Conservation (phyloP, 2,888 invertebrate genomes). For the Polyommatus icarus region DNA sequence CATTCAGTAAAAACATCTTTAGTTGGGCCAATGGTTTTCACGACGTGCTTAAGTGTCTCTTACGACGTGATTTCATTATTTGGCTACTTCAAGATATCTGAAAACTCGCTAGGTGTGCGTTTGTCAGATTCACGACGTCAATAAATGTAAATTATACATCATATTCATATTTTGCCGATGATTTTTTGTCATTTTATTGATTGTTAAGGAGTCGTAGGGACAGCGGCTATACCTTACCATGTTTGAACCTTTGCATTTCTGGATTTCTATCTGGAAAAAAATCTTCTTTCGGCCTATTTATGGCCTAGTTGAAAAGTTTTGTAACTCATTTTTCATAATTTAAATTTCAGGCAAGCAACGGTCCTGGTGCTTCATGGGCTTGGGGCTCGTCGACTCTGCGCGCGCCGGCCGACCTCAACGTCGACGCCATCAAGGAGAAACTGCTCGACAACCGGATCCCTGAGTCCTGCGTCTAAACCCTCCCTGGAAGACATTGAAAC, state of each 20-base stretch:
- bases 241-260: too few species aligned
- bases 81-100: too few species aligned
- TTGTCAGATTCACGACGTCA: too few species aligned
- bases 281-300: not conserved
- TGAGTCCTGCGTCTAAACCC: slow-evolving; percentile 89
- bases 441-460: slow-evolving; percentile 92
- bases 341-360: slow-evolving; percentile 71
- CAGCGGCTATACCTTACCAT: too few species aligned
- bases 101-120: too few species aligned
- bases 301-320: not conserved
- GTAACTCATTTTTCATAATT: not conserved
- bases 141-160: too few species aligned
- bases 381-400: slow-evolving; percentile 78
- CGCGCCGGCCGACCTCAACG: slow-evolving; percentile 82
- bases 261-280: not conserved
- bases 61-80: too few species aligned
- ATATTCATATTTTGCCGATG: too few species aligned
- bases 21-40: not conserved
- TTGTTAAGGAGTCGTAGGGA: too few species aligned
- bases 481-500: not conserved
- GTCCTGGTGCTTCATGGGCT: slow-evolving; percentile 78
- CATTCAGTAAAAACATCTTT: not conserved
- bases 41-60: too few species aligned
- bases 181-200: too few species aligned
- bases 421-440: slow-evolving; percentile 92